Percentiles rank a stretch among this genome's conserved stretches.
phyloP scores from a whole-genome alignment of 2,888 invertebrate genomes.

The Yponomeuta cagnagella region DNA sequence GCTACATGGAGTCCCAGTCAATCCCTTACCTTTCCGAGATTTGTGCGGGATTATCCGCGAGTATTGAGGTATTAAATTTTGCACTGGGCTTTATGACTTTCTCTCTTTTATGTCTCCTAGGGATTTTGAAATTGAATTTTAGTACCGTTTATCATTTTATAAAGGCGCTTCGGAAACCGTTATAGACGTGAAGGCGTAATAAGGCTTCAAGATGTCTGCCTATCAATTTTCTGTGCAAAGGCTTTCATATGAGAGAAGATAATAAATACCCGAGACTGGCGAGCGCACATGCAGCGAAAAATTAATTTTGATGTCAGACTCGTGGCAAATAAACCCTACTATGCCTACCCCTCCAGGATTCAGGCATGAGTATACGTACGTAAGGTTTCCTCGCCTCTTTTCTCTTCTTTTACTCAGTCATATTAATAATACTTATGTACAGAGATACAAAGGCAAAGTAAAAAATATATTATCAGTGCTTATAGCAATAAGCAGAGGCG shows the following conservation, averaged over 20 bases:
- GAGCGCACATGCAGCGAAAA: no score
- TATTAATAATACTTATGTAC: no score
- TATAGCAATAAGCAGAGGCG: no score
- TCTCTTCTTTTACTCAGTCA: no score
- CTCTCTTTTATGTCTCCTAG: conserved; percentile 10
- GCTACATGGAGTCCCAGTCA: neutral
- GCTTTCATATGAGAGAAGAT: neutral
- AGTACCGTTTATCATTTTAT: neutral
- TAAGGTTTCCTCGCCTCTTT: no score
- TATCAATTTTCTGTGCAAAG: neutral
- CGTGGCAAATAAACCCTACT: no score
- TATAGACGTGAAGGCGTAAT: neutral
- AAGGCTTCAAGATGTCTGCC: neutral
- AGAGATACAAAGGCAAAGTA: no score
- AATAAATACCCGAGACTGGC: no score
- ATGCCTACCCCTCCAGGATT: no score
- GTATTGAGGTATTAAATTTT: conserved; percentile 38
- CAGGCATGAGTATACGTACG: no score
- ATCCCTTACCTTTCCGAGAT: conserved; percentile 38
- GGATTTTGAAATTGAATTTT: conserved; percentile 3
- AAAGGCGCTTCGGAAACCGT: neutral
- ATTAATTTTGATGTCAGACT: no score
- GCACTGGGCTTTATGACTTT: conserved; percentile 36
- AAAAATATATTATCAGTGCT: no score
- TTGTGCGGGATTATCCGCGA: conserved; percentile 41